These are phyloP conservation scores for Athene cunicularia DNA, from an alignment of 2,113 vertebrate genomes.

Conservation along the genomic window DNA sequence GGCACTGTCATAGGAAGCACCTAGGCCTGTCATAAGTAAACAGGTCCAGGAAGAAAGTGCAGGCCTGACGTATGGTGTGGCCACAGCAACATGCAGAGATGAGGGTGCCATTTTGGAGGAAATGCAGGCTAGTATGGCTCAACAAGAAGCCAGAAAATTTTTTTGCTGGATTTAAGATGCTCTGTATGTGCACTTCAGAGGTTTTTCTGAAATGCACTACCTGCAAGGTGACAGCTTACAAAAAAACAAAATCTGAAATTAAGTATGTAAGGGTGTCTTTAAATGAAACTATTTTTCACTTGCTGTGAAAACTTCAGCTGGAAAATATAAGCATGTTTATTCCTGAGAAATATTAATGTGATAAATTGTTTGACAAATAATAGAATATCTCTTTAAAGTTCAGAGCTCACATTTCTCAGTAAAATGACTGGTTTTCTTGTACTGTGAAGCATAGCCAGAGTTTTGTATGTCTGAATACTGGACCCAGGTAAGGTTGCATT, in stretches of 20 bases:
- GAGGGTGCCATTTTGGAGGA: constrained; percentile 28
- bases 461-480: not conserved
- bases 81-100: constrained; percentile 67
- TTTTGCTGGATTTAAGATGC: not conserved
- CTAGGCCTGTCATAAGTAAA: constrained; percentile 44
- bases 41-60: constrained; percentile 3
- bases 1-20: constrained; percentile 56
- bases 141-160: constrained; percentile 15
- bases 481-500: constrained; percentile 22
- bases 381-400: not conserved
- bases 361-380: not conserved
- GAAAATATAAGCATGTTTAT: not conserved
- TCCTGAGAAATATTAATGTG: not conserved
- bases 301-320: not conserved
- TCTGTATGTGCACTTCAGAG: not conserved
- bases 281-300: not conserved
- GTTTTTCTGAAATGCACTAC: not conserved
- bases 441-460: not conserved
- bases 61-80: constrained; percentile 15
- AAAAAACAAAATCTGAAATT: not conserved
- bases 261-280: not conserved
- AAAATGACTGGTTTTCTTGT: constrained; percentile 26
- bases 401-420: not conserved
- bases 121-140: not conserved
- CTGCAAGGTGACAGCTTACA: not conserved